Percentiles rank a stretch among this genome's conserved stretches.
These are phyloP conservation scores for Hydrocynus forskahlii DNA, from an alignment of 2,797 vertebrate species.

Conservation along the genomic window DNA sequence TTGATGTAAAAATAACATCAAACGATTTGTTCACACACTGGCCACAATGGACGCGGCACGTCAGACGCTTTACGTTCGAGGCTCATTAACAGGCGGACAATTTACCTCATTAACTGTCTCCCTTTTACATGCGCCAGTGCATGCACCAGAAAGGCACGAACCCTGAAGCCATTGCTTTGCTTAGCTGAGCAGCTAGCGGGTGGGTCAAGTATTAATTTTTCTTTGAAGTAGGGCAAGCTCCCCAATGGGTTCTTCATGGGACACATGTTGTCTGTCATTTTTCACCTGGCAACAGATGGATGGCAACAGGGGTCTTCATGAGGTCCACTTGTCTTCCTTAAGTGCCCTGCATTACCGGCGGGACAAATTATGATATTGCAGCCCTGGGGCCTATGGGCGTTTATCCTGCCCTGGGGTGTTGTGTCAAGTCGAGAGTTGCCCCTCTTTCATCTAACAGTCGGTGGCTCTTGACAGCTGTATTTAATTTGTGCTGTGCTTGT, in stretches of 20 bases:
- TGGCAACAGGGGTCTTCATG: constrained; percentile 63
- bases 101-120: constrained; percentile 65
- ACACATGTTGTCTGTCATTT: constrained; percentile 69
- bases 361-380: constrained; percentile 73
- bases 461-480: constrained; percentile 69
- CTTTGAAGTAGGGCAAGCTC: constrained; percentile 66
- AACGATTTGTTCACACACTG: not conserved
- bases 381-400: constrained; percentile 69
- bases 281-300: constrained; percentile 68
- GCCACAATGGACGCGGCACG: not conserved
- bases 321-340: constrained; percentile 70
- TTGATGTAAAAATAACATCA: not conserved
- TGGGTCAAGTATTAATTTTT: constrained; percentile 73
- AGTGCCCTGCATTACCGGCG: constrained; percentile 65
- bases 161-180: constrained; percentile 66
- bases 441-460: constrained; percentile 53
- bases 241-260: constrained; percentile 66
- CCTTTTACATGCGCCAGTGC: constrained; percentile 54
- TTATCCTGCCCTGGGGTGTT: constrained; percentile 68
- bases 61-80: not conserved
- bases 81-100: constrained; percentile 40
- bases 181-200: constrained; percentile 36
- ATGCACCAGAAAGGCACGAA: constrained; percentile 57
- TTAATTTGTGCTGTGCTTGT: constrained; percentile 69
- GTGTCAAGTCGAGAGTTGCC: constrained; percentile 44